Evolutionary conservation across 2,797 vertebrate species (phyloP).

Genomic region (Spea hammondii): DNA sequence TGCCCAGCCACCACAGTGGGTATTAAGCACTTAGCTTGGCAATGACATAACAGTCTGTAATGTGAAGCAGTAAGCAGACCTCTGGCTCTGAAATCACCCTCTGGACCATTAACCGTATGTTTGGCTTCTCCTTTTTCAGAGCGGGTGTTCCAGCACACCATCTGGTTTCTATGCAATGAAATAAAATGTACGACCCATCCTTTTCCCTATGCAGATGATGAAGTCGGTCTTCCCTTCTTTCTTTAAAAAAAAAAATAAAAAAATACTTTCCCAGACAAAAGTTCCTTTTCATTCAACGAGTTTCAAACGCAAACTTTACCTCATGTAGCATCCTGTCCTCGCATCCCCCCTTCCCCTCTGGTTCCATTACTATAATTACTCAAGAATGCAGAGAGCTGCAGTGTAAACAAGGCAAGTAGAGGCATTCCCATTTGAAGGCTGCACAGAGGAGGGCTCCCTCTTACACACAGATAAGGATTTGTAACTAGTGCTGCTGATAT

Average conservation of each 20-base stretch:
- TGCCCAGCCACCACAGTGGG: constrained; percentile 70
- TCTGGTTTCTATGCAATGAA: constrained; percentile 85
- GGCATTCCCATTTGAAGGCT: constrained; percentile 22
- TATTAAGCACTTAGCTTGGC: constrained; percentile 81
- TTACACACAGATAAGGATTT: constrained; percentile 60
- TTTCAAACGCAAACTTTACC: constrained; percentile 58
- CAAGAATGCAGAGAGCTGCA: constrained; percentile 52
- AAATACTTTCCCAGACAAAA: constrained; percentile 49
- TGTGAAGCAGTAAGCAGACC: constrained; percentile 54
- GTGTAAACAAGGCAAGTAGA: constrained; percentile 53
- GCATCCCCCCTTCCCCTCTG: constrained; percentile 50
- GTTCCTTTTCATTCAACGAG: constrained; percentile 58
- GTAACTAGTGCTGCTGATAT: constrained; percentile 55
- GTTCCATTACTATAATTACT: constrained; percentile 56
- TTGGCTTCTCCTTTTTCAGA: constrained; percentile 71
- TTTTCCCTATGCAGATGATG: constrained; percentile 64
- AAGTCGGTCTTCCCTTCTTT: constrained; percentile 45
- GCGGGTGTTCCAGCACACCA: constrained; percentile 80
- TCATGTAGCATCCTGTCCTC: constrained; percentile 53
- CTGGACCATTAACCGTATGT: constrained; percentile 81
- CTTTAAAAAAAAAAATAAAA: constrained; percentile 13
- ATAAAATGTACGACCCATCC: constrained; percentile 73
- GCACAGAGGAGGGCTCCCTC: constrained; percentile 49
- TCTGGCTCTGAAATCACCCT: constrained; percentile 73
- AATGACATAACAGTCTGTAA: constrained; percentile 81